Evolutionary conservation across 2,797 vertebrate species (phyloP).

Genomic region (Ataeniobius toweri): DNA sequence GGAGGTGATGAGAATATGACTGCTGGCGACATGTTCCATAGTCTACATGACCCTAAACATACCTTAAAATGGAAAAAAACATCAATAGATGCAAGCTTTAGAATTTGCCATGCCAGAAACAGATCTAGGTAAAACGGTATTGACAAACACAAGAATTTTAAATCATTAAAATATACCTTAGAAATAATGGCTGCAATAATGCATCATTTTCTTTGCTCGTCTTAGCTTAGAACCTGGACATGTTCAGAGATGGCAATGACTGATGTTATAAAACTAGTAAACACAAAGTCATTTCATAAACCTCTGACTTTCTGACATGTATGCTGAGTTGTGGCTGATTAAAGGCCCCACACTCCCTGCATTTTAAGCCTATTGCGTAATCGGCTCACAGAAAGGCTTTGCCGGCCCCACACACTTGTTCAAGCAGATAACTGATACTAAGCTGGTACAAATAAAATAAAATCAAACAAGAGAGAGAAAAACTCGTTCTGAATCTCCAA

Average conservation of each 20-base stretch:
- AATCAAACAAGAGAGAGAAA: conserved; percentile 26
- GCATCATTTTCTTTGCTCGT: not conserved
- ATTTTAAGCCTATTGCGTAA: conserved; percentile 74
- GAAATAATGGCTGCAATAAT: not conserved
- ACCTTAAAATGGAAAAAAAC: too few relatives aligned
- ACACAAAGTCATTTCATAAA: conserved; percentile 20
- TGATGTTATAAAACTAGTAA: not conserved
- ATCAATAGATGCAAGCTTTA: too few relatives aligned
- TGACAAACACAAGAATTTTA: not conserved
- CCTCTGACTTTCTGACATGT: conserved; percentile 30
- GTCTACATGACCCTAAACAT: too few relatives aligned
- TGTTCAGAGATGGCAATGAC: not conserved
- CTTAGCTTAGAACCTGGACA: conserved; percentile 8
- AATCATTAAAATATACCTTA: not conserved
- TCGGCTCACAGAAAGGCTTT: conserved; percentile 59
- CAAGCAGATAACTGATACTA: conserved; percentile 58
- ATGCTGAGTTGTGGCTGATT: conserved; percentile 53
- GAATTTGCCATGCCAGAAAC: too few relatives aligned
- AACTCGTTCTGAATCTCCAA: conserved; percentile 48
- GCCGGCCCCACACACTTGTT: conserved; percentile 33
- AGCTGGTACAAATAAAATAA: conserved; percentile 63
- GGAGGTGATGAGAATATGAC: too few relatives aligned
- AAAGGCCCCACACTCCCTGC: conserved; percentile 52
- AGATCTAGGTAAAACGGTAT: not conserved
- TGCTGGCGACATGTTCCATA: too few relatives aligned